Conservation (phyloP, 2,797 vertebrate genomes). For the Miichthys miiuy region DNA sequence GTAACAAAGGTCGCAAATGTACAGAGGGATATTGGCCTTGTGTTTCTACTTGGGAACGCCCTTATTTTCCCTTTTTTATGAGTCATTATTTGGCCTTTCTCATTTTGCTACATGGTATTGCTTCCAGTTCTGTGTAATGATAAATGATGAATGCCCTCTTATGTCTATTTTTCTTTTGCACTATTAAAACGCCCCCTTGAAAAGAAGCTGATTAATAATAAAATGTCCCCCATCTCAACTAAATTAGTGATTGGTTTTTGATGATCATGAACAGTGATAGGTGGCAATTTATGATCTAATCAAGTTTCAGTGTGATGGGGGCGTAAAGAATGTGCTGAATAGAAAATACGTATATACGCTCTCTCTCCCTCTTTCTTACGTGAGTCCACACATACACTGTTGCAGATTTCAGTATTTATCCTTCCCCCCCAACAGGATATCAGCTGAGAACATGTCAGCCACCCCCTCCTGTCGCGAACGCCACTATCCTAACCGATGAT, state of each 20-base stretch:
- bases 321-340: constrained; percentile 19
- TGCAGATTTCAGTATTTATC: constrained; percentile 46
- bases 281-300: constrained; percentile 63
- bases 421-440: constrained; percentile 87
- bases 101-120: constrained; percentile 32
- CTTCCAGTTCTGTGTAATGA: constrained; percentile 47
- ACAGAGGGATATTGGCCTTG: background rate
- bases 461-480: constrained; percentile 90
- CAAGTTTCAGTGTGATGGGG: constrained; percentile 39
- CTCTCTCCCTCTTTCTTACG: background rate
- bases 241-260: constrained; percentile 67
- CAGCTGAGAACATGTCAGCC: constrained; percentile 95
- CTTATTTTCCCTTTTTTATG: constrained; percentile 14
- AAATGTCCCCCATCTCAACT: constrained; percentile 48
- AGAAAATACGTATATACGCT: constrained; percentile 10
- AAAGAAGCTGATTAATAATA: constrained; percentile 64
- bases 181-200: constrained; percentile 54
- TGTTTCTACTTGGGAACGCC: constrained; percentile 2
- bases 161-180: constrained; percentile 43
- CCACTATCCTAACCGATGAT: constrained; percentile 93
- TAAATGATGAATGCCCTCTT: constrained; percentile 59
- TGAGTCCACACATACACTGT: background rate
- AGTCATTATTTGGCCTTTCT: constrained; percentile 46
- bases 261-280: constrained; percentile 64
- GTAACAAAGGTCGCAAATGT: constrained; percentile 25